Conservation (phyloP, 2,888 invertebrate genomes). For the Heteromyza rotundicornis region DNA sequence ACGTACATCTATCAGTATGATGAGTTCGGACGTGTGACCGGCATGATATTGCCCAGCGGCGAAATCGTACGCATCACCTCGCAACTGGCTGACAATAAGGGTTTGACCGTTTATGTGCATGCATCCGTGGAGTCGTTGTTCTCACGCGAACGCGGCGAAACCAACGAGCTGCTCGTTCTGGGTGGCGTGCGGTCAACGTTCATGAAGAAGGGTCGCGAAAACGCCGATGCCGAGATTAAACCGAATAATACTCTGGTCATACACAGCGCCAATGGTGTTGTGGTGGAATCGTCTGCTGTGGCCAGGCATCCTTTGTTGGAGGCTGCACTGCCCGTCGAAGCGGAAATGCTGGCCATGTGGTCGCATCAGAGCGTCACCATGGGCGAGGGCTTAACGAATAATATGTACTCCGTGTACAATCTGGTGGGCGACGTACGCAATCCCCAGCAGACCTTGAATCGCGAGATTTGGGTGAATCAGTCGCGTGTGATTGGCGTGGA, state of each 20-base stretch:
- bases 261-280: conserved; percentile 76
- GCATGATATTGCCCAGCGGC: conserved; percentile 89
- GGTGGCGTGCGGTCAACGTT: conserved; percentile 73
- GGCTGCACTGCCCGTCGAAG: conserved; percentile 84
- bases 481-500: conserved; percentile 88
- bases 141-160: conserved; percentile 67
- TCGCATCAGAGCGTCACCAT: conserved; percentile 81
- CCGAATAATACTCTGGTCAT: conserved; percentile 81
- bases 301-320: conserved; percentile 83
- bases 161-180: conserved; percentile 69
- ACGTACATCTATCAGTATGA: conserved; percentile 93
- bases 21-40: conserved; percentile 83
- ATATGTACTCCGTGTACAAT: conserved; percentile 82
- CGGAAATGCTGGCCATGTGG: conserved; percentile 90
- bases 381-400: conserved; percentile 76
- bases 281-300: conserved; percentile 77
- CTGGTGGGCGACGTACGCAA: conserved; percentile 85
- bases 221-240: conserved; percentile 77
- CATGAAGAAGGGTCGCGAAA: conserved; percentile 74
- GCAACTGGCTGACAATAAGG: conserved; percentile 77
- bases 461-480: conserved; percentile 89
- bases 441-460: conserved; percentile 81
- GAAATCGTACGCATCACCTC: conserved; percentile 83
- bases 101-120: conserved; percentile 76
- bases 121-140: conserved; percentile 66